Evolutionary conservation across 2,888 invertebrate species (phyloP).

Genomic region (Pammene fasciana): DNA sequence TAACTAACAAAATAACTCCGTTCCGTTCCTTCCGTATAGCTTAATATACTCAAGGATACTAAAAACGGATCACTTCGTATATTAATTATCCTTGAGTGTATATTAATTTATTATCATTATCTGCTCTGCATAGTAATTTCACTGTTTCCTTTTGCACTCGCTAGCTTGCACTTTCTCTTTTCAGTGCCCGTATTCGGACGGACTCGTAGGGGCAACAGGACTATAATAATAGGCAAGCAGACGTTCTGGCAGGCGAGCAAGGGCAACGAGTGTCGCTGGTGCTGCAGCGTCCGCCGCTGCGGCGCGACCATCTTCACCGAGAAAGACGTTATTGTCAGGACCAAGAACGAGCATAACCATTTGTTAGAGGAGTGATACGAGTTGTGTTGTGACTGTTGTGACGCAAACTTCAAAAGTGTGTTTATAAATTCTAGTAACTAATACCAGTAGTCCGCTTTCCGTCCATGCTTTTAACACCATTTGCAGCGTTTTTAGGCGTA

Average conservation of each 20-base stretch:
- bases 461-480: too few species aligned
- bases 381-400: not conserved
- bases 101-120: not conserved
- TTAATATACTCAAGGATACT: too few species aligned
- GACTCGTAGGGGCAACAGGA: conserved; percentile 49
- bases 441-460: too few species aligned
- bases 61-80: too few species aligned
- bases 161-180: conserved; percentile 12
- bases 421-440: not conserved
- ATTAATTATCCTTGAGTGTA: not conserved
- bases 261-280: conserved; percentile 48
- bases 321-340: conserved; percentile 55
- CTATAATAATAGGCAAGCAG: conserved; percentile 55
- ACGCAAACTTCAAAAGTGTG: not conserved
- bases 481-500: too few species aligned
- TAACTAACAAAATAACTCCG: too few species aligned
- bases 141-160: conserved; percentile 1
- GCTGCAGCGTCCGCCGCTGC: conserved; percentile 52
- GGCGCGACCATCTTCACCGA: conserved; percentile 55
- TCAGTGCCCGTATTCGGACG: conserved; percentile 55
- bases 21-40: too few species aligned
- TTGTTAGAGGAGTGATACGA: not conserved
- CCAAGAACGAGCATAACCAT: conserved; percentile 57
- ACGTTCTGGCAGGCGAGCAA: conserved; percentile 47
- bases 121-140: not conserved